Evolutionary conservation across 1,140 invertebrate genomes (phyloP).

Genomic region (Helicorthomorpha holstii): DNA sequence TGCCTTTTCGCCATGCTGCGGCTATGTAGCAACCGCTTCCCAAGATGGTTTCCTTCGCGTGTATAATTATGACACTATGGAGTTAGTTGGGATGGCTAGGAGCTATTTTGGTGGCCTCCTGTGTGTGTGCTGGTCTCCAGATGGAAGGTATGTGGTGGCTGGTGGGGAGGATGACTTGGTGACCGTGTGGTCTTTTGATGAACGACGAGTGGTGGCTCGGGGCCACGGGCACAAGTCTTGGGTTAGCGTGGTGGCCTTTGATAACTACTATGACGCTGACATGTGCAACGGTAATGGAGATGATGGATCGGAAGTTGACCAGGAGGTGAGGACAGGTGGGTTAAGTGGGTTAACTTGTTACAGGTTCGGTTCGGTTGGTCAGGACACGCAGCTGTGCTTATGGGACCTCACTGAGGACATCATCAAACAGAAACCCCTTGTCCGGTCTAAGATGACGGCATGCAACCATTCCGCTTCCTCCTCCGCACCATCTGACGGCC

Average conservation of each 20-base stretch:
- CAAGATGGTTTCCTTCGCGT: slow-evolving; percentile 93
- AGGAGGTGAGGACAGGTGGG: neutral
- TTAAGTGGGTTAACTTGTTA: slow-evolving; percentile 41
- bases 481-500: neutral
- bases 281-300: slow-evolving; percentile 35
- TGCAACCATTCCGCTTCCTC: neutral
- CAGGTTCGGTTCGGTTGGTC: slow-evolving; percentile 87
- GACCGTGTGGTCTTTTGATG: slow-evolving; percentile 89
- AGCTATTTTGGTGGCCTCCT: slow-evolving; percentile 90
- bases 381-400: slow-evolving; percentile 93
- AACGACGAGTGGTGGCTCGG: slow-evolving; percentile 81
- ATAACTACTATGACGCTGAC: slow-evolving; percentile 79
- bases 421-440: slow-evolving; percentile 36
- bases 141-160: slow-evolving; percentile 84
- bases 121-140: slow-evolving; percentile 96
- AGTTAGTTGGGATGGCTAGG: slow-evolving; percentile 70
- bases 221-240: slow-evolving; percentile 87
- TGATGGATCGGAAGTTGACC: slow-evolving; percentile 16
- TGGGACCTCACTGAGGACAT: slow-evolving; percentile 98
- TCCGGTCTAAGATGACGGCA: slow-evolving; percentile 16
- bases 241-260: slow-evolving; percentile 94
- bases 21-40: slow-evolving; percentile 78
- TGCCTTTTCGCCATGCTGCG: slow-evolving; percentile 85
- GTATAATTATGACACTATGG: slow-evolving; percentile 95
- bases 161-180: slow-evolving; percentile 98